Conservation (phyloP, 2,888 invertebrate genomes). For the Boloria selene region DNA sequence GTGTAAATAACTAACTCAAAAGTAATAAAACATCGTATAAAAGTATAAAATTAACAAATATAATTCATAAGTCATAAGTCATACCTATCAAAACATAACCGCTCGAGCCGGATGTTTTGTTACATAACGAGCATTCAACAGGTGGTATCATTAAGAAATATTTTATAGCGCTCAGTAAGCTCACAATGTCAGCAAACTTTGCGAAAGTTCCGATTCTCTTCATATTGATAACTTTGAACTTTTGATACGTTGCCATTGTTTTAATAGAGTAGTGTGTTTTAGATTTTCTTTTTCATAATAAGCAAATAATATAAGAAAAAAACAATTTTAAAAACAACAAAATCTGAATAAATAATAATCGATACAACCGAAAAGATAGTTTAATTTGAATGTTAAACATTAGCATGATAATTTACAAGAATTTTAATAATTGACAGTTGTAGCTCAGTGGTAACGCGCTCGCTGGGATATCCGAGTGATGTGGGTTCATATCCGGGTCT, state of each 20-base stretch:
- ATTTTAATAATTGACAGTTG: too few species aligned
- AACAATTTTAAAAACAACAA: too few species aligned
- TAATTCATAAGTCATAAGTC: slow-evolving; percentile 43
- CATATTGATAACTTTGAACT: slow-evolving; percentile 14
- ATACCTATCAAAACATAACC: slow-evolving; percentile 39
- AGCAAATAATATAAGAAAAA: too few species aligned
- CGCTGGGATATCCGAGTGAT: too few species aligned
- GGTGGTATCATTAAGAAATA: slow-evolving; percentile 63
- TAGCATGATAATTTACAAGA: too few species aligned
- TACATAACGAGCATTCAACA: slow-evolving; percentile 61
- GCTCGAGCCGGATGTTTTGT: slow-evolving; percentile 56
- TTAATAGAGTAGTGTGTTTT: not conserved
- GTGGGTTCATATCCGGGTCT: too few species aligned
- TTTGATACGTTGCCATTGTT: not conserved
- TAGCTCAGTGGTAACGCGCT: too few species aligned
- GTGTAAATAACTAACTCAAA: too few species aligned
- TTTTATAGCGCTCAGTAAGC: slow-evolving; percentile 52
- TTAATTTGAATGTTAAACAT: too few species aligned
- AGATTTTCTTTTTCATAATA: not conserved
- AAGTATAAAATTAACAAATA: slow-evolving; percentile 9
- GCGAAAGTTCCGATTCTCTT: slow-evolving; percentile 6
- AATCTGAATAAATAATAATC: too few species aligned
- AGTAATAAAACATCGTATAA: not conserved
- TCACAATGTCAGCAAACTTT: slow-evolving; percentile 29
- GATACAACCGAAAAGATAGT: too few species aligned